Conservation (phyloP, 2,797 vertebrate species). For the Lithobates pipiens region DNA sequence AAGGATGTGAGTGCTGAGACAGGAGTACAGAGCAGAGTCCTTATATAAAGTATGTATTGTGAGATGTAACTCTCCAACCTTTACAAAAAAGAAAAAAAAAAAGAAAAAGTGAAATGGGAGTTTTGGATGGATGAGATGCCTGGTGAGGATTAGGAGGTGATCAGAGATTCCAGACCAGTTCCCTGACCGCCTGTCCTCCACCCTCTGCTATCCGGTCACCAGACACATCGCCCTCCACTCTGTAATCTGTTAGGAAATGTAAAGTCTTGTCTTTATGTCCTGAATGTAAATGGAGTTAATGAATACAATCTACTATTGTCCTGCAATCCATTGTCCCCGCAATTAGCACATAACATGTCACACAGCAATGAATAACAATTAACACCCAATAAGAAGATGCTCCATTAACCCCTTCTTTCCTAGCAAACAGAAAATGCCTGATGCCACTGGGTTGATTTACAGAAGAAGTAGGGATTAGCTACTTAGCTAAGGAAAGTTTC, state of each 20-base stretch:
- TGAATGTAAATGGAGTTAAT: constrained; percentile 30
- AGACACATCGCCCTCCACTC: neutral
- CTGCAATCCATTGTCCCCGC: constrained; percentile 22
- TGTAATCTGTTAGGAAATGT: constrained; percentile 25
- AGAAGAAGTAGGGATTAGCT: too few relatives aligned
- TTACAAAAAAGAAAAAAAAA: too few relatives aligned
- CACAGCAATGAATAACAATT: constrained; percentile 23
- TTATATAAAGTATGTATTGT: neutral
- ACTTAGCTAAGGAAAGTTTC: neutral
- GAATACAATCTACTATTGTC: constrained; percentile 38
- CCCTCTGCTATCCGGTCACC: neutral
- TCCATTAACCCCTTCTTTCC: constrained; percentile 27
- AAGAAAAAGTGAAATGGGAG: neutral
- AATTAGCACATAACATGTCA: constrained; percentile 46
- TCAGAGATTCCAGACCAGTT: constrained; percentile 3
- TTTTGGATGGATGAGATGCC: neutral
- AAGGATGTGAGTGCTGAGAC: too few relatives aligned
- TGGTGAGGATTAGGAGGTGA: neutral
- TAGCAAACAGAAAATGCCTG: neutral
- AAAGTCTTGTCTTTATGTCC: neutral
- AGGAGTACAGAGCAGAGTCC: too few relatives aligned
- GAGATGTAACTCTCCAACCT: too few relatives aligned
- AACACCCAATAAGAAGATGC: neutral
- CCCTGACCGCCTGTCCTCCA: constrained; percentile 11
- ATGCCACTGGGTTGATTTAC: too few relatives aligned